phyloP scores from a whole-genome alignment of 2,797 vertebrate genomes.

The Pampus argenteus region DNA sequence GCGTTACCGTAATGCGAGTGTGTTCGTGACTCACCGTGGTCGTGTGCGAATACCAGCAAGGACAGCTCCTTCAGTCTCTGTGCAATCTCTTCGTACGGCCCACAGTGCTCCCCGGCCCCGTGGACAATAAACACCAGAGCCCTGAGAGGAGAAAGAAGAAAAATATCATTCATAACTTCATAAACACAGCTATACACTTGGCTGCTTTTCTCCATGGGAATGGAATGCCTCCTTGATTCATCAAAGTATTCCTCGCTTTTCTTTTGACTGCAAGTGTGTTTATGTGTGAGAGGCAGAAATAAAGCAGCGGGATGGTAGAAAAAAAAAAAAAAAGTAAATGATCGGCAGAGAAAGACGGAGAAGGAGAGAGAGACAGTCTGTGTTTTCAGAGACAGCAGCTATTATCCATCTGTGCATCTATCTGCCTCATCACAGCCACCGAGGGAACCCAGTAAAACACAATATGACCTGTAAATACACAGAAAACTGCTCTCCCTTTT shows the following conservation, averaged over 20 bases:
- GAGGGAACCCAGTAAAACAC: slow-evolving; percentile 44
- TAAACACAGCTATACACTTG: not conserved
- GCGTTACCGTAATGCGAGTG: slow-evolving; percentile 1
- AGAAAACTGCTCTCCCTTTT: not conserved
- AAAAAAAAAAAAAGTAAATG: slow-evolving; percentile 16
- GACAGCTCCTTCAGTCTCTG: slow-evolving; percentile 88
- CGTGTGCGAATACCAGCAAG: slow-evolving; percentile 93
- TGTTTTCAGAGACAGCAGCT: slow-evolving; percentile 54
- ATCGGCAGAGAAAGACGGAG: slow-evolving; percentile 11
- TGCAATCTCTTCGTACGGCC: slow-evolving; percentile 91
- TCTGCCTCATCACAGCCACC: slow-evolving; percentile 26
- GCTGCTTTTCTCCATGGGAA: slow-evolving; percentile 9
- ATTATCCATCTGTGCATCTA: slow-evolving; percentile 50
- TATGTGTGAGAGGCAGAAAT: not conserved
- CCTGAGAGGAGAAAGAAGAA: slow-evolving; percentile 73
- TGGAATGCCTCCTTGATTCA: slow-evolving; percentile 2
- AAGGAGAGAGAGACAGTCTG: slow-evolving; percentile 26
- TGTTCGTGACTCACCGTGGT: slow-evolving; percentile 90
- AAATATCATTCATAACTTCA: not conserved
- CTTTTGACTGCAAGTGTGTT: not conserved
- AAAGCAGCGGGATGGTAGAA: not conserved
- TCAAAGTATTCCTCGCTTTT: not conserved
- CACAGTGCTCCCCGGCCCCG: slow-evolving; percentile 94
- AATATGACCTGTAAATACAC: slow-evolving; percentile 8
- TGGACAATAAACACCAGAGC: slow-evolving; percentile 93